Conservation (phyloP, 2,797 vertebrate species). For the Rhinoraja longicauda region DNA sequence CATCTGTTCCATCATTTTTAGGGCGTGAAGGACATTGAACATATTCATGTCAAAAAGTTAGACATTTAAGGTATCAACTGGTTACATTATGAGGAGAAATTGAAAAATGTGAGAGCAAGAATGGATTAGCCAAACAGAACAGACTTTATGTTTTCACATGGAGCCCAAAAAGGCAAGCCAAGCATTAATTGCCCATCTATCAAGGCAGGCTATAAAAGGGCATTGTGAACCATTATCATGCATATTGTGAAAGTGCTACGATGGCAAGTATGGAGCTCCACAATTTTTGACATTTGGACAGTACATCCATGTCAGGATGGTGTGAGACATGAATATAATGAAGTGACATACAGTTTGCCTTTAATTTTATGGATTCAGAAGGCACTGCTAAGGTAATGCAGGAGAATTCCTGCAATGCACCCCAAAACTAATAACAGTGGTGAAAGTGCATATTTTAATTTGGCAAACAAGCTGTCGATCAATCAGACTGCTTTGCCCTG, state of each 20-base stretch:
- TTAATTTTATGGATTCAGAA: not conserved
- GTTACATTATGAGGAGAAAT: too few species aligned
- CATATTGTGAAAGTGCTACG: not conserved
- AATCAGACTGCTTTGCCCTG: not conserved
- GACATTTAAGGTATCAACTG: too few species aligned
- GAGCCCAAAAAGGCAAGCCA: not conserved
- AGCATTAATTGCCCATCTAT: not conserved
- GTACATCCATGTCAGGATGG: not conserved
- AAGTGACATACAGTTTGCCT: too few species aligned
- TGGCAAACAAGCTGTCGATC: not conserved
- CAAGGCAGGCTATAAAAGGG: not conserved
- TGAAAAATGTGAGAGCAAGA: too few species aligned
- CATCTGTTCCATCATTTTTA: too few species aligned
- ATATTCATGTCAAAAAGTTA: too few species aligned
- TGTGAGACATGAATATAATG: not conserved
- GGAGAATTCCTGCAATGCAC: not conserved
- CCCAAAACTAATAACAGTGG: not conserved
- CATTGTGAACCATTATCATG: not conserved
- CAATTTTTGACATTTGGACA: not conserved
- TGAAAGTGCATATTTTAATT: not conserved
- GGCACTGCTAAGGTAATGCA: too few species aligned
- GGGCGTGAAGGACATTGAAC: too few species aligned
- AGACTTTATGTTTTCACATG: too few species aligned
- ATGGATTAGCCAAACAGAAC: too few species aligned
- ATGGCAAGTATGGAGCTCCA: not conserved